Evolutionary conservation across 2,888 invertebrate species (phyloP).

Genomic region (Rutpela maculata): DNA sequence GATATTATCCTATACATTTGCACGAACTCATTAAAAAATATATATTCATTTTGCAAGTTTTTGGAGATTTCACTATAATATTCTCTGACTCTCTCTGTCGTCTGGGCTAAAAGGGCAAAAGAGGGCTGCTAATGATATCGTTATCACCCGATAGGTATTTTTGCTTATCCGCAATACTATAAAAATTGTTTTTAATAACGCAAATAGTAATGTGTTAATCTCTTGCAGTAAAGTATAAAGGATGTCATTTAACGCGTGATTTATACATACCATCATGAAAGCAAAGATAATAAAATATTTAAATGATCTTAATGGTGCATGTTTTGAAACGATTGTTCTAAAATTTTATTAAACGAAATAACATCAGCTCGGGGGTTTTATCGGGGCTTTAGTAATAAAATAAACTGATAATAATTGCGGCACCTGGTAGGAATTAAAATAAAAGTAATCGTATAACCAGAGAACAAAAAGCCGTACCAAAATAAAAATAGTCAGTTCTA

Average conservation of each 20-base stretch:
- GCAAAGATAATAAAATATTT: constrained; percentile 20
- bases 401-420: constrained; percentile 27
- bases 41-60: too few species aligned
- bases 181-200: neutral
- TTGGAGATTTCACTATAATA: too few species aligned
- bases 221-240: neutral
- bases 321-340: constrained; percentile 24
- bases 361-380: constrained; percentile 20
- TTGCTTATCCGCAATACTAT: too few species aligned
- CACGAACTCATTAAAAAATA: too few species aligned
- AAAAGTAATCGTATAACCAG: constrained; percentile 14
- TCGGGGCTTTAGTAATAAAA: constrained; percentile 11
- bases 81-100: too few species aligned
- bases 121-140: too few species aligned
- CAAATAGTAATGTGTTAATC: neutral
- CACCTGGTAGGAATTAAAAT: constrained; percentile 36
- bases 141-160: too few species aligned
- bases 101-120: too few species aligned
- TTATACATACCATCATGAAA: neutral
- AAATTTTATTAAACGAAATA: constrained; percentile 25
- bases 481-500: constrained; percentile 34
- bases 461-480: constrained; percentile 32
- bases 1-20: too few species aligned
- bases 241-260: neutral
- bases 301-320: constrained; percentile 2